phyloP scores from a whole-genome alignment of 2,113 vertebrate genomes.

The Fregetta grallaria region DNA sequence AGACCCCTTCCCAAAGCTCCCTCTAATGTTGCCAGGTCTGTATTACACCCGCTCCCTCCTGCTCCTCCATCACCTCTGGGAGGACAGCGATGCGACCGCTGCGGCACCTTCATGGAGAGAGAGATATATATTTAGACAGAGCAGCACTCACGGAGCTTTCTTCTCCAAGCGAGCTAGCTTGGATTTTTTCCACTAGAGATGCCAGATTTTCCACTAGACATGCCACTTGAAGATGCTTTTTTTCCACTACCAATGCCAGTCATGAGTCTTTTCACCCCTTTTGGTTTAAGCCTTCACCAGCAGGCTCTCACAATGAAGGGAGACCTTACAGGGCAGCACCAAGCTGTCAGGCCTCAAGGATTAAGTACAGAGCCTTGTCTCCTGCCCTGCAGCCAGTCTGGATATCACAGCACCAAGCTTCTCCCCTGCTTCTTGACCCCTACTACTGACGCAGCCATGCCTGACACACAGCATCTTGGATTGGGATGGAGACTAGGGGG shows the following conservation, averaged over 20 bases:
- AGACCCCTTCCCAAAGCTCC: constrained; percentile 59
- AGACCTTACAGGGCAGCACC: background rate
- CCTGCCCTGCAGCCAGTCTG: background rate
- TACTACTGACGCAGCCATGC: background rate
- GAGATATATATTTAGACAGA: background rate
- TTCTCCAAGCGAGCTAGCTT: background rate
- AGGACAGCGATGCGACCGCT: background rate
- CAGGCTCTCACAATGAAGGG: background rate
- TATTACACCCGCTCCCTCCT: background rate
- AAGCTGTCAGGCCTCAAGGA: background rate
- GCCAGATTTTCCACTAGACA: background rate
- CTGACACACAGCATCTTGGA: background rate
- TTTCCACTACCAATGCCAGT: background rate
- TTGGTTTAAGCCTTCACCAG: background rate
- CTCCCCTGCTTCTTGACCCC: background rate
- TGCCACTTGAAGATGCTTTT: background rate
- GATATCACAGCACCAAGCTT: background rate
- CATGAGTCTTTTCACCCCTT: background rate
- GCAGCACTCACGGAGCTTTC: background rate
- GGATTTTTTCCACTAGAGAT: background rate
- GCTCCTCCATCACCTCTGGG: background rate
- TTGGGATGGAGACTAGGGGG: background rate
- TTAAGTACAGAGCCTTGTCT: background rate
- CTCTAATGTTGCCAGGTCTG: constrained; percentile 52
- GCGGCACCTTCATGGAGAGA: background rate